Base-by-base conservation (phyloP, 2,797 vertebrate species). In the Liasis olivaceus region DNA sequence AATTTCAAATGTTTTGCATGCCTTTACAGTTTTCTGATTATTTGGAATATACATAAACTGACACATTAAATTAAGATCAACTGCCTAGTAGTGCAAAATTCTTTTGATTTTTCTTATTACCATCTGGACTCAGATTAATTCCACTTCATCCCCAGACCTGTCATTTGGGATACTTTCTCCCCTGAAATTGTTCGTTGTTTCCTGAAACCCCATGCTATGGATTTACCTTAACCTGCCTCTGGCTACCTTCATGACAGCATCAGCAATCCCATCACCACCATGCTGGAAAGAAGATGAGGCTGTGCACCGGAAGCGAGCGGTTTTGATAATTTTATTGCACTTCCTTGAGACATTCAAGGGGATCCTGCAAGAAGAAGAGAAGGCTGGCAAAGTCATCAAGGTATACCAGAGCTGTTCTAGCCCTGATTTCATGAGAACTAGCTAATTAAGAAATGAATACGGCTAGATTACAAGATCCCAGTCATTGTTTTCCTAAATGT, bases 271-370 rank as follows among this genome's bases (percentile, higher is more conserved):
- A 59, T 88, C 93, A 11, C 92, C 94, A 2, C 81, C 94, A 0
- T 90, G 85, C 90, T 96, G 97, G 97, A 97, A 97, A 94, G 97
- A 96, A 89, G 96, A 97, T 0, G 96, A 97, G 3, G 97, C 96
- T 88, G 93, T 97, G 94, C 97, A 96, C 88, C 98, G 97, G 97
- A 99, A 99, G 96, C 98, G 98, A 95, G 98, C 98, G 0, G 99
- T 99, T 85, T 98, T 99, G 85, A 98, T 97, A 11, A 97, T 99
- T 94, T 98, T 99, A 36, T 98, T 99, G 93, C 98, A 99, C 42
- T 99, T 99, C 97, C 97, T 99, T 96, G 99, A 99, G 94, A 99
- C 98, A 2, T 99, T 99, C 98, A 98, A 99, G 95, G 99, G 99
- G 90, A 98, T 99, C 89, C 98, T 99, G 95, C 99, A 99, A 97